Base-by-base conservation (phyloP, 2,797 vertebrate genomes). In the Saguinus oedipus region DNA sequence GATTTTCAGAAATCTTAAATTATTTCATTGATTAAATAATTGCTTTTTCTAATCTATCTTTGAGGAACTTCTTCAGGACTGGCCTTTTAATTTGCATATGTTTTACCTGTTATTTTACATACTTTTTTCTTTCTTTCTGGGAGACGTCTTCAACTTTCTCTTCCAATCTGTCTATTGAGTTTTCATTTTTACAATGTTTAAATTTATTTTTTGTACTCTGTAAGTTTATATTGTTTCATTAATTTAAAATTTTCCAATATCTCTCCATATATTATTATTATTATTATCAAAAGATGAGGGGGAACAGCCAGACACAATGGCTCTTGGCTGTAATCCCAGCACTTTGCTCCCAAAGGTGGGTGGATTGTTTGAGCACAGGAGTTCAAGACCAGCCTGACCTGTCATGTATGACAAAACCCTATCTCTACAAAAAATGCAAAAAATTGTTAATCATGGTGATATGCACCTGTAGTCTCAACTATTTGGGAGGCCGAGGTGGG, bases 1-100 rank as follows among this genome's bases (percentile, higher is more conserved):
- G 13, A 48, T 57, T 93, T 79, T 88, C 64, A 88, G 44, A 88
- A 93, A 84, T 50, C 33, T 88, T 46, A 68, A 91, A 80, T 80
- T 81, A 70, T 89, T 95, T 81, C 33, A 82, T 39, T 89, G 75
- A 74, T 46, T 33, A 93, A 91, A 74, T 88, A 42, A 61, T 61
- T 82, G 33, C 59, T 80, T 94, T 88, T 83, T 88, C 9, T 46
- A 20, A 72, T 84, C 26, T 61, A 8, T 91, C 50, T 84, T 84
- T 30, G 22, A 92, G 55, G 15, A 88, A 57, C 2, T 55, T 88
- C 36, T 96, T 24, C 5, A 86, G 33, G 26, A 74, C 59, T 46
- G 19, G 70, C 26, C 4, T 84, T 91, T 84, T 84, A 85, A 88
- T 64, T 84, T 93, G 50, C 44, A 76, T 55, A 26, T 64, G 46